Percentiles rank a stretch among this genome's conserved stretches.
Evolutionary conservation across 2,797 vertebrate species (phyloP).

Genomic region (Rhinogobio ventralis): DNA sequence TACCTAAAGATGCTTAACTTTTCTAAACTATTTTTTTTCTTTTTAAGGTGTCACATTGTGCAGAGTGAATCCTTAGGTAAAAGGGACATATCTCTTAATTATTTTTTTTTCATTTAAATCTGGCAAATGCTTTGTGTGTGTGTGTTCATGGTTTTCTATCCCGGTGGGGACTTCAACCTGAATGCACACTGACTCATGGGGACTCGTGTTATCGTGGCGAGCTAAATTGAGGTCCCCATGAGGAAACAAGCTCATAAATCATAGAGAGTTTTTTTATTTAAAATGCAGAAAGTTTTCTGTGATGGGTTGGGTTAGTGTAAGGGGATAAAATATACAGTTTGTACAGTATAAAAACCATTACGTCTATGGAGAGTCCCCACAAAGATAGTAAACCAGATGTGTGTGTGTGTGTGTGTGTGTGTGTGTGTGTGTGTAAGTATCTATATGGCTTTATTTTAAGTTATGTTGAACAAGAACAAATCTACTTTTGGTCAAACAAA

Average conservation of each 20-base stretch:
- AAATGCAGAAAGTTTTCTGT: no score
- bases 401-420: neutral
- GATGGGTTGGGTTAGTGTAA: no score
- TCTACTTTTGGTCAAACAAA: conserved; percentile 28
- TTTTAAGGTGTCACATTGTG: neutral
- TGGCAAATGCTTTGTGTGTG: neutral
- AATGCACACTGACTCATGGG: no score
- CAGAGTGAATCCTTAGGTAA: neutral
- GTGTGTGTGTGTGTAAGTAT: neutral
- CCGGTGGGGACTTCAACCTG: no score
- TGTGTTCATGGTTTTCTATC: neutral
- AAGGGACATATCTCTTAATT: neutral
- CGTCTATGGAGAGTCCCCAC: no score
- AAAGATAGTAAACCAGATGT: no score
- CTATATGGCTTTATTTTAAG: neutral
- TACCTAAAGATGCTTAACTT: neutral
- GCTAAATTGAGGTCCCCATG: no score
- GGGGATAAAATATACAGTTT: no score
- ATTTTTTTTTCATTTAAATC: neutral
- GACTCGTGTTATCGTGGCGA: no score
- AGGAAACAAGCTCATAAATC: no score
- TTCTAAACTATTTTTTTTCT: neutral
- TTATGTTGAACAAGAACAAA: conserved; percentile 24
- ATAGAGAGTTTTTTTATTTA: no score
- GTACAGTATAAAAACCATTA: no score